These are phyloP conservation scores for Danionella dracula DNA, from an alignment of 2,797 vertebrate species.

Conservation along the genomic window DNA sequence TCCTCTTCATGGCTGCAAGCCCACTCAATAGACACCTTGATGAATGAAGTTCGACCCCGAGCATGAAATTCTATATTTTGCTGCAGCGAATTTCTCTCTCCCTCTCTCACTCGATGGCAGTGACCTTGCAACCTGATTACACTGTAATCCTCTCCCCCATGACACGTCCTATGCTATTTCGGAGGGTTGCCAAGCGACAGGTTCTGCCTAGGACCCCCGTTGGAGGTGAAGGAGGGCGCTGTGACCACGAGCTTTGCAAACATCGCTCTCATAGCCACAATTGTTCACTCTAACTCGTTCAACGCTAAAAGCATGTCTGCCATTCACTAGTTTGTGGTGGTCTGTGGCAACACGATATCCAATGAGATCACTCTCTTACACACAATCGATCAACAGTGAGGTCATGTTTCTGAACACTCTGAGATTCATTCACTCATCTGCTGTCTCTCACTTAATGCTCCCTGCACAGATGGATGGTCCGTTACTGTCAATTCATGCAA, in stretches of 20 bases:
- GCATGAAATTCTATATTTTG: slow-evolving; percentile 50
- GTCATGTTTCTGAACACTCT: slow-evolving; percentile 6
- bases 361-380: slow-evolving; percentile 34
- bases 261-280: not conserved
- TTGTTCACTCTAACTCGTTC: slow-evolving; percentile 13
- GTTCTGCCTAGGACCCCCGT: slow-evolving; percentile 55
- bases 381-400: slow-evolving; percentile 30
- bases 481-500: slow-evolving; percentile 31
- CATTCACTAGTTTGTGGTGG: slow-evolving; percentile 14
- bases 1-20: slow-evolving; percentile 39
- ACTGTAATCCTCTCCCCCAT: slow-evolving; percentile 46
- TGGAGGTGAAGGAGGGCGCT: slow-evolving; percentile 44
- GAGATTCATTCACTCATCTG: slow-evolving; percentile 16
- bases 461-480: slow-evolving; percentile 26
- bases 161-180: slow-evolving; percentile 58
- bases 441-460: slow-evolving; percentile 37
- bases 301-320: not conserved
- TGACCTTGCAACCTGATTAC: slow-evolving; percentile 50
- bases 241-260: slow-evolving; percentile 18
- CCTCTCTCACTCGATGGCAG: slow-evolving; percentile 23
- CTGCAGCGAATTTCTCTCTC: slow-evolving; percentile 32
- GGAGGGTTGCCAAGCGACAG: slow-evolving; percentile 66
- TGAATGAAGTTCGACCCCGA: slow-evolving; percentile 45
- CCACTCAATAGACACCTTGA: slow-evolving; percentile 45
- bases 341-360: slow-evolving; percentile 20